Conservation (phyloP, 2,888 invertebrate genomes). For the Slavum lentiscoides region DNA sequence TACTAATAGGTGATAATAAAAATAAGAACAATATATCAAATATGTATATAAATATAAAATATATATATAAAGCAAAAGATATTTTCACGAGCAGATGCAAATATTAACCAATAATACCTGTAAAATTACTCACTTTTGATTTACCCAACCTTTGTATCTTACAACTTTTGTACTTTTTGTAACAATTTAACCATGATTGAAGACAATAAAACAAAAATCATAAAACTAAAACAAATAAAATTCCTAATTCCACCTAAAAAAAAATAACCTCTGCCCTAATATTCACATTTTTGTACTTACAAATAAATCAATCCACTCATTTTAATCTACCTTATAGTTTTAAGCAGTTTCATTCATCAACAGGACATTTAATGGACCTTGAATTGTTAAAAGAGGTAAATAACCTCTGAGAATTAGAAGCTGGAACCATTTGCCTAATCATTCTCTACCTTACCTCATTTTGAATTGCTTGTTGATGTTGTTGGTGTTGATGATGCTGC, state of each 20-base stretch:
- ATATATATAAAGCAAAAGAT: slow-evolving; percentile 30
- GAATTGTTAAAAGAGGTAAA: slow-evolving; percentile 25
- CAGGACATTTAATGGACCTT: slow-evolving; percentile 21
- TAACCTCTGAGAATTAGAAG: slow-evolving; percentile 33
- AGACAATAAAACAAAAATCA: slow-evolving; percentile 31
- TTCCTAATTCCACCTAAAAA: slow-evolving; percentile 40
- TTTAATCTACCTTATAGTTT: slow-evolving; percentile 41
- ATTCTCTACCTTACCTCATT: slow-evolving; percentile 49
- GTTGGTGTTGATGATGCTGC: slow-evolving; percentile 39
- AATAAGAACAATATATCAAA: slow-evolving; percentile 1
- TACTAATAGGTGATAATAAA: slow-evolving; percentile 14
- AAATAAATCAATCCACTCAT: slow-evolving; percentile 36
- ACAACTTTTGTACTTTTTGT: slow-evolving; percentile 28
- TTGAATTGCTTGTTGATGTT: slow-evolving; percentile 53
- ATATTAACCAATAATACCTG: slow-evolving; percentile 46
- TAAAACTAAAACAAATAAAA: slow-evolving; percentile 39
- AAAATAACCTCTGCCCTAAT: slow-evolving; percentile 26
- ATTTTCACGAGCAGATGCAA: slow-evolving; percentile 44
- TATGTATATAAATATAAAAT: slow-evolving; percentile 1
- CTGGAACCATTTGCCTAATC: slow-evolving; percentile 17
- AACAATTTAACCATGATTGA: slow-evolving; percentile 39
- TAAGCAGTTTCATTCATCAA: slow-evolving; percentile 44
- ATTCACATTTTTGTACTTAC: slow-evolving; percentile 51
- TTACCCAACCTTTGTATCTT: slow-evolving; percentile 40
- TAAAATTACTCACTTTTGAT: slow-evolving; percentile 48